Evolutionary conservation across 37 sponge, comb jelly and placozoan species (phyloP).

Genomic region (Agelas oroides): DNA sequence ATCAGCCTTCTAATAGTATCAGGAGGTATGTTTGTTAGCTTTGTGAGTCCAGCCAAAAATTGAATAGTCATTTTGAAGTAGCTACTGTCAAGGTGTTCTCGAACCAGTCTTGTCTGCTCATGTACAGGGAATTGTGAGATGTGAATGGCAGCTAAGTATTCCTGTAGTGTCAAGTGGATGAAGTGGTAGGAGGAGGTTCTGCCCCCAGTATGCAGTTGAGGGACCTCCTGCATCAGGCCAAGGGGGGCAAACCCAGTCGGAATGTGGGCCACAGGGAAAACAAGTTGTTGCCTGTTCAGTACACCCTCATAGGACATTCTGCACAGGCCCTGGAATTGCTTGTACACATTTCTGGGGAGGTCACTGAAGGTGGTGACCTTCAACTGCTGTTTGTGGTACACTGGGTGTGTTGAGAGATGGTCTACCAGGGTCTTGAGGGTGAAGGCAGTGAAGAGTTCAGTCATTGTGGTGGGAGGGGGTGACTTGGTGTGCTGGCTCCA

Average conservation of each 20-base stretch:
- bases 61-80: too few relatives aligned
- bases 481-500: background rate
- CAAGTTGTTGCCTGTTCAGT: background rate
- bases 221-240: background rate
- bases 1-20: too few relatives aligned
- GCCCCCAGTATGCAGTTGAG: background rate
- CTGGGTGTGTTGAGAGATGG: background rate
- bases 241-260: background rate
- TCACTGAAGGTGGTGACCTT: background rate
- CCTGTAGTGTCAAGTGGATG: background rate
- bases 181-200: background rate
- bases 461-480: background rate
- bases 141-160: background rate
- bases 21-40: too few relatives aligned
- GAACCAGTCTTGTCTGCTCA: background rate
- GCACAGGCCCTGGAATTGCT: background rate
- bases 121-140: background rate
- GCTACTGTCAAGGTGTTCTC: too few relatives aligned
- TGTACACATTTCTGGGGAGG: background rate
- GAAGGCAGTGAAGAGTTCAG: conserved; percentile 12
- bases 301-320: background rate
- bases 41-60: too few relatives aligned
- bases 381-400: background rate
- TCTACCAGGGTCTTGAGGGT: background rate
- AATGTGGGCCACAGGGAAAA: background rate